Percentiles rank a stretch among this genome's conserved stretches.
Evolutionary conservation across 2,113 vertebrate genomes (phyloP).

Genomic region (Apeltes quadracus): DNA sequence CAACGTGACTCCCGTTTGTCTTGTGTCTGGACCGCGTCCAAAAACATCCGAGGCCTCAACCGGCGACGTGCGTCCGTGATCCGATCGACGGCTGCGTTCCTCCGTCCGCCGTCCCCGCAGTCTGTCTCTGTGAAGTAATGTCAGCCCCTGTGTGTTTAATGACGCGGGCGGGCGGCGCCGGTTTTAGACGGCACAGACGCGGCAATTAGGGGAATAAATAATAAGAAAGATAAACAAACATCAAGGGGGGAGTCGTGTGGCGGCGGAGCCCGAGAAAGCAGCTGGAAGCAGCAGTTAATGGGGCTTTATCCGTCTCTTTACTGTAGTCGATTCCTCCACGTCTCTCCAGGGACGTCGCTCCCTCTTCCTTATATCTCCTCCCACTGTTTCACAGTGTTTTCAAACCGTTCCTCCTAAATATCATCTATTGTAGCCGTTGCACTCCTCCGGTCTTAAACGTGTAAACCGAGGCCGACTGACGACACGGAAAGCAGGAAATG

Average conservation of each 20-base stretch:
- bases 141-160: conserved; percentile 55
- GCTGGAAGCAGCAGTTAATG: conserved; percentile 79
- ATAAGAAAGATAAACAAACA: conserved; percentile 81
- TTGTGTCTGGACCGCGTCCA: not conserved
- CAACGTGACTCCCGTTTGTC: not conserved
- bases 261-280: conserved; percentile 71
- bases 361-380: conserved; percentile 44
- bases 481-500: not conserved
- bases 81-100: not conserved
- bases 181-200: conserved; percentile 61
- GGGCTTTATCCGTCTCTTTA: conserved; percentile 75
- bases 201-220: conserved; percentile 78
- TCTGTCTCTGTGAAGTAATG: conserved; percentile 43
- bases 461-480: conserved; percentile 1
- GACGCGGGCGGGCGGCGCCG: conserved; percentile 40
- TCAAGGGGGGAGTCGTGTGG: conserved; percentile 75
- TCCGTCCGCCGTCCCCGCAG: conserved; percentile 23
- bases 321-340: conserved; percentile 63
- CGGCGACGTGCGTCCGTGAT: not conserved
- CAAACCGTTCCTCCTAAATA: conserved; percentile 27
- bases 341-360: conserved; percentile 64
- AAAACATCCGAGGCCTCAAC: not conserved
- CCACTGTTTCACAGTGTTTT: conserved; percentile 11
- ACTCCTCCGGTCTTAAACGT: conserved; percentile 13
- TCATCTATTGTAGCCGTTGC: conserved; percentile 19